Conservation (phyloP, 2,113 vertebrate genomes). For the Percina caprodes region DNA sequence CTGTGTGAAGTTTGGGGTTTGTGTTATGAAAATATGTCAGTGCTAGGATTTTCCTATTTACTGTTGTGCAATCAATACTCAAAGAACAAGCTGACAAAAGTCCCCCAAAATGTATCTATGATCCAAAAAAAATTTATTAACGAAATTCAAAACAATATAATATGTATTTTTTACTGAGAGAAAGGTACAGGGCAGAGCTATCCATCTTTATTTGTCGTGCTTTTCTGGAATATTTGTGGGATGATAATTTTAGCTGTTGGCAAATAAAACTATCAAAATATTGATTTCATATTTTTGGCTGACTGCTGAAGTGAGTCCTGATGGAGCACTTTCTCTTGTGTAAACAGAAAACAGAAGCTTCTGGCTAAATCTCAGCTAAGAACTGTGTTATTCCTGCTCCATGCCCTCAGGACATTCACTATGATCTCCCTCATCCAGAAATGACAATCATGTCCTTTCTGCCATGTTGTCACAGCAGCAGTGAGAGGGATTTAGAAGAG, state of each 20-base stretch:
- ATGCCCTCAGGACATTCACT: conserved; percentile 33
- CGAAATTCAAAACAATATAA: conserved; percentile 5
- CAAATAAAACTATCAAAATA: conserved; percentile 59
- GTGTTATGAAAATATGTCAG: conserved; percentile 67
- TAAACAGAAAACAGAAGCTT: conserved; percentile 57
- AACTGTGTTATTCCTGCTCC: conserved; percentile 32
- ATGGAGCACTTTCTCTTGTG: conserved; percentile 43
- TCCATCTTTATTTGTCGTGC: conserved; percentile 9
- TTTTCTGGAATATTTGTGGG: conserved; percentile 53
- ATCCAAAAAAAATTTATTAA: conserved; percentile 38
- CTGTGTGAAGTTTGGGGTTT: conserved; percentile 52
- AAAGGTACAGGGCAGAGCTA: background rate
- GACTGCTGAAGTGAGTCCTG: conserved; percentile 45
- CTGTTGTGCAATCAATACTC: conserved; percentile 71
- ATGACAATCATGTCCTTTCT: conserved; percentile 37
- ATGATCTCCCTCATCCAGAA: conserved; percentile 37
- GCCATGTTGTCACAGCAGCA: conserved; percentile 20
- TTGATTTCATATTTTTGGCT: conserved; percentile 62
- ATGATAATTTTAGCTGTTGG: conserved; percentile 54
- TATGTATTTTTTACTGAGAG: background rate
- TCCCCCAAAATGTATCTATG: conserved; percentile 55
- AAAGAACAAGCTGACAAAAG: conserved; percentile 59
- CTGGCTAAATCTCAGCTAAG: conserved; percentile 25
- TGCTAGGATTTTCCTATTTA: conserved; percentile 58
- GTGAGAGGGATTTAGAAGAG: conserved; percentile 34